Evolutionary conservation across 2,113 vertebrate genomes (phyloP).

Genomic region (Scomber colias): DNA sequence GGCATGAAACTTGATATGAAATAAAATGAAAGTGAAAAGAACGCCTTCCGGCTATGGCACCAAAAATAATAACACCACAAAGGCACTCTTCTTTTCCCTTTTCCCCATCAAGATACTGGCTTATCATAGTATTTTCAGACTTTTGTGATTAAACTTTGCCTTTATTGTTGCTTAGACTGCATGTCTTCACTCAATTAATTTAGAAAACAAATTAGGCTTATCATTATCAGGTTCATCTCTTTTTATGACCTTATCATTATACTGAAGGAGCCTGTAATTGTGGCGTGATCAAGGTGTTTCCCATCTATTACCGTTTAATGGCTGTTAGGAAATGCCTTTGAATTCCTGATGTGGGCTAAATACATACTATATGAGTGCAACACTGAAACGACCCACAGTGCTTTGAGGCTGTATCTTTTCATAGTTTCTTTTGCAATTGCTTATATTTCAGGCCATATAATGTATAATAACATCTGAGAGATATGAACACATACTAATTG

Average conservation of each 20-base stretch:
- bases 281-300: constrained; percentile 59
- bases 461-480: neutral
- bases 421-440: neutral
- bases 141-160: constrained; percentile 39
- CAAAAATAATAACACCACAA: constrained; percentile 36
- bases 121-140: constrained; percentile 23
- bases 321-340: constrained; percentile 25
- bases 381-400: neutral
- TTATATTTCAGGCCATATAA: neutral
- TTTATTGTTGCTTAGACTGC: constrained; percentile 54
- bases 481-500: neutral
- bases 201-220: constrained; percentile 58
- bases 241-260: constrained; percentile 67
- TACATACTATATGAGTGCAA: constrained; percentile 7
- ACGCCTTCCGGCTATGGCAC: constrained; percentile 15
- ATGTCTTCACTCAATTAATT: constrained; percentile 40
- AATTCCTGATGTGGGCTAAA: neutral
- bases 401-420: neutral
- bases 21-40: constrained; percentile 41
- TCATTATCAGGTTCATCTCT: constrained; percentile 64
- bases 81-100: neutral
- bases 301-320: constrained; percentile 47
- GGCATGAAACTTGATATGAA: constrained; percentile 4
- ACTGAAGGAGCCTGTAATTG: constrained; percentile 50
- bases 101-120: constrained; percentile 5